Percentiles rank a stretch among this genome's conserved stretches.
These are phyloP conservation scores for Microcebus lehilahytsara DNA, from an alignment of 2,113 vertebrate genomes.

Conservation along the genomic window DNA sequence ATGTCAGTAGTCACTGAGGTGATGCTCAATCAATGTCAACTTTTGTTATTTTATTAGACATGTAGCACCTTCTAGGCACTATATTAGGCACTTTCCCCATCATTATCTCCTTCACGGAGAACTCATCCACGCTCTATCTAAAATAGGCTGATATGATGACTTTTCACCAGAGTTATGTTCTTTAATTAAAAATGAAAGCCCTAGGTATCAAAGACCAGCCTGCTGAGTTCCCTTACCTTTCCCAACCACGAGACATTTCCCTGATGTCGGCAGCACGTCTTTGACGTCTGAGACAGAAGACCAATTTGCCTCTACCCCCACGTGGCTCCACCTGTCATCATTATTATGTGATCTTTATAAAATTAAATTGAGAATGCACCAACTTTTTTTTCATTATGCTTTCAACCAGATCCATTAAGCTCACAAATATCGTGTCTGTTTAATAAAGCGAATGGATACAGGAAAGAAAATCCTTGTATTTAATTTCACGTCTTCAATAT, in stretches of 20 bases:
- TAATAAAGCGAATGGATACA: slow-evolving; percentile 19
- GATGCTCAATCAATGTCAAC: not conserved
- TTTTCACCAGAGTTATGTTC: slow-evolving; percentile 66
- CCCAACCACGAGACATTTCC: slow-evolving; percentile 71
- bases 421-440: slow-evolving; percentile 9
- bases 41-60: slow-evolving; percentile 30
- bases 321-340: slow-evolving; percentile 69
- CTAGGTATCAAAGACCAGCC: slow-evolving; percentile 76
- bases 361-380: slow-evolving; percentile 56
- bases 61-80: slow-evolving; percentile 20
- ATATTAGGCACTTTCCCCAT: not conserved
- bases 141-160: slow-evolving; percentile 63
- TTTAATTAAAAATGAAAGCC: slow-evolving; percentile 81
- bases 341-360: slow-evolving; percentile 72
- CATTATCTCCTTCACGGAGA: slow-evolving; percentile 44
- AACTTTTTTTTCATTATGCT: slow-evolving; percentile 33
- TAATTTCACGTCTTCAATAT: slow-evolving; percentile 24
- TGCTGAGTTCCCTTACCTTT: slow-evolving; percentile 74
- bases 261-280: slow-evolving; percentile 74
- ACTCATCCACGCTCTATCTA: slow-evolving; percentile 35
- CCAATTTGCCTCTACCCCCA: slow-evolving; percentile 72
- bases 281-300: slow-evolving; percentile 72
- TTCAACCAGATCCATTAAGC: slow-evolving; percentile 43
- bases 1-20: not conserved
- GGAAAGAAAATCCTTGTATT: not conserved